These are phyloP conservation scores for Heterotis niloticus DNA, from an alignment of 2,113 vertebrate species.

Conservation along the genomic window DNA sequence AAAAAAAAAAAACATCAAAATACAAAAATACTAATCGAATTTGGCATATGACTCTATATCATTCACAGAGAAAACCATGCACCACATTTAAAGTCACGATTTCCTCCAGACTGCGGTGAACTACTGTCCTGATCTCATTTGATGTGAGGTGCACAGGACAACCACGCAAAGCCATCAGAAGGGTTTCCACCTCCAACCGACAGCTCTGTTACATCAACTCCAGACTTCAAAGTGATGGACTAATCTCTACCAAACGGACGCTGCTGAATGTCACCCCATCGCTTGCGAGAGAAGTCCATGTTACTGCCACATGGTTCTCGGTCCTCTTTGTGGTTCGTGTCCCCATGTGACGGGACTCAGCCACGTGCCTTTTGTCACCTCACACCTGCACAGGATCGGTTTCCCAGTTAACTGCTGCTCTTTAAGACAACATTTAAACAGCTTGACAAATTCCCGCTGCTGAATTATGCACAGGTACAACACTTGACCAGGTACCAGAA, in stretches of 20 bases:
- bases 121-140: neutral
- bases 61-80: neutral
- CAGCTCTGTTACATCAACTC: neutral
- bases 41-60: neutral
- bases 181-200: neutral
- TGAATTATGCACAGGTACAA: constrained; percentile 6
- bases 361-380: neutral
- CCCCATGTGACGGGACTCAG: neutral
- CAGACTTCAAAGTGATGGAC: neutral
- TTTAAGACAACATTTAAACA: neutral
- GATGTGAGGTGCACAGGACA: neutral
- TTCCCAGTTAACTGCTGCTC: neutral
- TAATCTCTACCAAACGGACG: neutral
- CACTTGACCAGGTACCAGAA: neutral
- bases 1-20: too few species aligned
- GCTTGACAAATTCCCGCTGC: neutral
- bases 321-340: neutral
- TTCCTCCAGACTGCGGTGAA: neutral
- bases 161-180: neutral
- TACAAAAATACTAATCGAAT: too few species aligned
- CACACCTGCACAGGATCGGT: neutral
- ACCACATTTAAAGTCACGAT: neutral
- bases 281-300: neutral
- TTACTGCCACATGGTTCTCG: neutral
- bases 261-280: neutral